Evolutionary conservation across 1,140 invertebrate species (phyloP), one percentile per base, ranked within the genome.

Genomic region (Vollenhovia emeryi): DNA sequence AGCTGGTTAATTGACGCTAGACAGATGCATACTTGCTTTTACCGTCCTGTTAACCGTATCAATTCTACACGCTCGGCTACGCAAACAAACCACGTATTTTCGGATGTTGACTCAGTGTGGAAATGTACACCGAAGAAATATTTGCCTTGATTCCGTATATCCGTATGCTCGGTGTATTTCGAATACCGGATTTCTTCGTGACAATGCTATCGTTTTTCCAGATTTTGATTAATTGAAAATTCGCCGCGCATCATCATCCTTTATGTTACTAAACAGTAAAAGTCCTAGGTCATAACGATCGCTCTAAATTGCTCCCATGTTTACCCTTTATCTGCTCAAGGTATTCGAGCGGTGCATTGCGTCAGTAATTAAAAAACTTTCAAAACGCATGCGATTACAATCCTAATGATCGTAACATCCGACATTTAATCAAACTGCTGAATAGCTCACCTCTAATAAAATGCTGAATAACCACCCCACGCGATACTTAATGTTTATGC

Each of bases 51-150:
- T 90, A 87, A 90, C 85, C 87, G 87, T 90, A 91, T 92, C 91
- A 89, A 92, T 88, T 90, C 86, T 87, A 91, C 84, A 80, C 71
- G 78, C 66, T 79, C 83, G 69, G 57, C 84, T 86, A 86, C 73
- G 66, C 87, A 91, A 91, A 91, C 87, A 92, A 92, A 92, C 89
- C 59, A 50, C 59, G 85, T 89, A 86, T 91, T 91, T 89, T 84
- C 85, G 86, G 88, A 90, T 90, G 89, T 91, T 90, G 90, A 91
- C 68, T 87, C 89, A 89, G 79, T 69, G 59, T 66, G 74, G 84
- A 86, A 91, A 90, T 85, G 87, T 73, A 87, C 66, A 50, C 33
- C 9, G 75, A 48, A 55, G 73, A 66, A 87, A 87, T 80, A 74
- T 86, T 74, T 84, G 43, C 66, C 24, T 36, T n/a, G 36, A 71